Base-by-base conservation (phyloP, 2,113 vertebrate species). In the Halichoerus grypus region DNA sequence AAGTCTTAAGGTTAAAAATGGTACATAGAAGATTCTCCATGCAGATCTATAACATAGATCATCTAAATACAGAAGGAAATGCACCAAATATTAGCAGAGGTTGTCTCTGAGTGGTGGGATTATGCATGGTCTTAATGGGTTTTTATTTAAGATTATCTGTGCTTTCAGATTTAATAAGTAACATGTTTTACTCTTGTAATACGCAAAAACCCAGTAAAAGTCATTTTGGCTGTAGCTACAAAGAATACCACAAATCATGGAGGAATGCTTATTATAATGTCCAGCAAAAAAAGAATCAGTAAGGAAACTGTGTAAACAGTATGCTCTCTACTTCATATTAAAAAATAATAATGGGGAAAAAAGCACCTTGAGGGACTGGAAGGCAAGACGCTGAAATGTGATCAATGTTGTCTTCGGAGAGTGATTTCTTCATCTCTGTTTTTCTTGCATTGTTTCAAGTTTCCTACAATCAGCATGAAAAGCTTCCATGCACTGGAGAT, bases 131-230 rank as follows among this genome's bases (percentile, higher is more conserved):
- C 81, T 92, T 72, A 42, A 39, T 26, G 24, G 18, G 21, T 31
- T 95, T 95, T 94, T 92, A 72, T 80, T 59, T 94, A 28, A 95
- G 49, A 7, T 86, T 92, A 80, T 53, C 69, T 93, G 36, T 18
- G 69, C 22, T 77, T 95, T 87, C 77, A 33, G 72, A 84, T 93
- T 90, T 93, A 72, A 80, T 57, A 84, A 83, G 83, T 61, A 71
- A 28, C 2, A 18, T 51, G 39, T 33, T 95, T 81, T 77, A 82
- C 51, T 63, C 72, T 77, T 83, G 2, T 39, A 87, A 82, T 86
- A 69, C 81, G 24, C 61, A 71, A 88, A 92, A 92, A 51, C 8
- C 16, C 15, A 72, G 5, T 14, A 63, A 92, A 83, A 61, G 22
- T 84, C 51, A 91, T 74, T 80, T 94, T 92, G 51, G 49, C 63